Base-by-base conservation (phyloP, 2,797 vertebrate species). In the Champsocephalus gunnari region DNA sequence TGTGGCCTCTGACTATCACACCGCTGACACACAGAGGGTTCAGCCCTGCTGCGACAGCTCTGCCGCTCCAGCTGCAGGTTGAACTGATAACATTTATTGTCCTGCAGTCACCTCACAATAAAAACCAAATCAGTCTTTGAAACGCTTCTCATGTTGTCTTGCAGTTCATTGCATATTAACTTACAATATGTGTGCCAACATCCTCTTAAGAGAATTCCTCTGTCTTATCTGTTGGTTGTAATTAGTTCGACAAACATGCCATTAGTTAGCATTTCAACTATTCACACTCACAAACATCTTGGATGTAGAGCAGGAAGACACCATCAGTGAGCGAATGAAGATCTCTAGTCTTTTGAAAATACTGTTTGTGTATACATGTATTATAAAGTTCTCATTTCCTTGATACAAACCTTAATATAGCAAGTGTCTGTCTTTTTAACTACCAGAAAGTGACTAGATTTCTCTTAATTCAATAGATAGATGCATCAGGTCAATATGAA, bases 11-110 rank as follows among this genome's bases (percentile, higher is more conserved):
- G 66, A 69, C 45, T 55, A 16, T 50, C 19, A 45, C 19, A 58
- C 5, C 51, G 44, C 43, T 16, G 74, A 81, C 60, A 72, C 45
- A 34, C 51, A n/a, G 11, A 58, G 48, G 17, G 28, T 70, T 61
- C 19, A 38, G 50, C 51, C 19, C 24, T 68, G 16, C 73, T 45
- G 6, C 28, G 47, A 50, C 38, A 51, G 12, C 34, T 57, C 53
- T 73, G 10, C 2, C 60, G 17, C 70, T 73, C 11, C 21, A 32
- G 28, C 13, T 47, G 12, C 41, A 44, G 34, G 9, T 59, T 48
- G 19, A 45, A 16, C 51, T 9, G 21, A 43, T 41, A 61, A 57
- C 16, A 48, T 51, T 17, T 28, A 61, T 34, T 48, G 51, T 44
- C 34, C 44, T 19, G 12, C 24, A 28, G n/a, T 5, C 4, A 68